Conservation (phyloP, 2,797 vertebrate genomes). For the Brachymystax lenok region DNA sequence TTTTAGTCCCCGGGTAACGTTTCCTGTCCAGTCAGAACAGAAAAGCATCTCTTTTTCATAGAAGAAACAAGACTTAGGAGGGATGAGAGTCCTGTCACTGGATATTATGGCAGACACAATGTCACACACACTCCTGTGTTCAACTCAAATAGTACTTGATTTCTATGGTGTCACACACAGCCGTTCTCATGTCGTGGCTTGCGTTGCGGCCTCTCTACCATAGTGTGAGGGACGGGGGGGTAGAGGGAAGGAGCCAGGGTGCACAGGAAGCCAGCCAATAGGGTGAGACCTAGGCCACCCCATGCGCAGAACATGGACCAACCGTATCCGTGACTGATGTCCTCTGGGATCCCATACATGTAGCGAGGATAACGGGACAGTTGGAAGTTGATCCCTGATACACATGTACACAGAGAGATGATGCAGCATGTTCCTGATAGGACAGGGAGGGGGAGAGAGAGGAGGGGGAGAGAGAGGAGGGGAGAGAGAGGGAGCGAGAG, state of each 20-base stretch:
- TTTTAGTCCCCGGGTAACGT: slow-evolving; percentile 22
- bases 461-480: no score
- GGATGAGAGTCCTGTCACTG: slow-evolving; percentile 57
- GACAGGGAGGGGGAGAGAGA: slow-evolving; percentile 28
- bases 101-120: slow-evolving; percentile 19
- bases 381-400: slow-evolving; percentile 93
- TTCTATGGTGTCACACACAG: slow-evolving; percentile 80
- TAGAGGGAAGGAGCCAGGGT: slow-evolving; percentile 89
- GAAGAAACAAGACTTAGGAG: slow-evolving; percentile 10
- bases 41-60: slow-evolving; percentile 29
- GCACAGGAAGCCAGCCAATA: slow-evolving; percentile 91
- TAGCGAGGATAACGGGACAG: slow-evolving; percentile 89
- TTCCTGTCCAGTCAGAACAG: slow-evolving; percentile 35
- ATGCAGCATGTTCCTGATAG: slow-evolving; percentile 89
- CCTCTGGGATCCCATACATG: slow-evolving; percentile 89
- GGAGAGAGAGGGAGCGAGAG: no score
- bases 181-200: slow-evolving; percentile 91
- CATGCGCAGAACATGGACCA: slow-evolving; percentile 97
- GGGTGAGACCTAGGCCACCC: slow-evolving; percentile 89
- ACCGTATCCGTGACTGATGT: slow-evolving; percentile 93
- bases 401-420: slow-evolving; percentile 92
- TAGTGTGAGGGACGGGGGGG: slow-evolving; percentile 72
- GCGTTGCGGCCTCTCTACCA: slow-evolving; percentile 64
- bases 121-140: no score
- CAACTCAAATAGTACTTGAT: no score